Base-by-base conservation (phyloP, 2,797 vertebrate species). In the Semotilus atromaculatus region DNA sequence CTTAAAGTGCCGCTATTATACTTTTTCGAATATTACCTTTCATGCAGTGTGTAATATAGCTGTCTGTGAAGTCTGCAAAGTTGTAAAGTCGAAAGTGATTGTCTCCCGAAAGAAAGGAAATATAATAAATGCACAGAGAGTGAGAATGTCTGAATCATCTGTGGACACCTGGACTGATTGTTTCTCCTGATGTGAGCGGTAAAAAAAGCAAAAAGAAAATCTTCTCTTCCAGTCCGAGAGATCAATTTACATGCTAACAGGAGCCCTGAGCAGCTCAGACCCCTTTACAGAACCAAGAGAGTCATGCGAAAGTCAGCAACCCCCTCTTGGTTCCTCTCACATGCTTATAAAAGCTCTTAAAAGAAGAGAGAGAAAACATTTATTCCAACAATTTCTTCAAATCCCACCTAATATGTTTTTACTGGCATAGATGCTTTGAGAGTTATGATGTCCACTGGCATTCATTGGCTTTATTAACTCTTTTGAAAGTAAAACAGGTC, bases 131-230 rank as follows among this genome's bases (percentile, higher is more conserved):
- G 58, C 71, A 26, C 7, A 66, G 58, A 18, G 8, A 58, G 13
- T 21, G 23, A 53, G 43, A 4, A 10, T 26, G 36, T 80, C 45
- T 78, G n/a, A 85, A 74, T 84, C 55, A 84, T 68, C 36, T 14
- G 78, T 81, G 53, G n/a, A 88, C 53, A 84, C 75, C 75, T 86
- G 51, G 40, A n/a, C 66, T 89, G 82, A 90, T 89, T 81, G 53
- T 5, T 86, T 85, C 83, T 82, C 80, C 81, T 85, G 70, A 34
- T 51, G 81, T 58, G 26, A 58, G n/a, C 51, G 75, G 76, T 88
- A 89, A 89, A 88, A 31, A 70, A n/a, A 80, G 36, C 23, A 76
- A 51, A 4, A 51, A 48, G 18, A 66, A 40, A 66, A 60, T 34
- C 70, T 76, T 58, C 26, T 80, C 53, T 31, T 77, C 67, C 40